Evolutionary conservation across 1,140 invertebrate genomes (phyloP).

Genomic region (Caenorhabditis latens): DNA sequence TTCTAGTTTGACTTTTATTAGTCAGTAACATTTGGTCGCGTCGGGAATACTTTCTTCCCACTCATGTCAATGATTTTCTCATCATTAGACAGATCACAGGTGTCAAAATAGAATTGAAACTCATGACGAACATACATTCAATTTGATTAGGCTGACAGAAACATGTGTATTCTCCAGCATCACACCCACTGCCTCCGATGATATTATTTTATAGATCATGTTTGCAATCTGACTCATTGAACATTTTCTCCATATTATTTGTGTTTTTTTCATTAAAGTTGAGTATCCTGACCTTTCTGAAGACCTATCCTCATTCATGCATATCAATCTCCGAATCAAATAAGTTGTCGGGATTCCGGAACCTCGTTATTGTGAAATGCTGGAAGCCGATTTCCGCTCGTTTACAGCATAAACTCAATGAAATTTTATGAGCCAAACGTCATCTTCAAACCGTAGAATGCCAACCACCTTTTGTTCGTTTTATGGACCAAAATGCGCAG

Average conservation of each 20-base stretch:
- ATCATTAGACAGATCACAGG: not conserved
- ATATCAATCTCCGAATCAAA: not conserved
- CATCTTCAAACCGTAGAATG: not conserved
- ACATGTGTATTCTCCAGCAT: not conserved
- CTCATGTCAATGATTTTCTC: no score
- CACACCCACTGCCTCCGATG: not conserved
- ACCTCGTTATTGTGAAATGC: constrained; percentile 1
- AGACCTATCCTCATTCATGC: not conserved
- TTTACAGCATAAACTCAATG: not conserved
- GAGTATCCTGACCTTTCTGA: not conserved
- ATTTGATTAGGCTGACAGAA: not conserved
- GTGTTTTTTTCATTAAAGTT: not conserved
- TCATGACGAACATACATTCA: not conserved
- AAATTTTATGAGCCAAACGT: constrained; percentile 22
- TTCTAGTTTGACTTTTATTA: no score
- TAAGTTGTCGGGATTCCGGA: constrained; percentile 37
- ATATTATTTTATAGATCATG: not conserved
- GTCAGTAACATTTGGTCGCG: no score
- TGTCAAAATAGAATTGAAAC: not conserved
- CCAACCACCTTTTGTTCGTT: constrained; percentile 48
- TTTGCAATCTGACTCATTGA: not conserved
- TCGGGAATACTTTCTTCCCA: no score
- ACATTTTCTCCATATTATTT: not conserved
- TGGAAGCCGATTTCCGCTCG: not conserved
- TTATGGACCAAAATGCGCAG: constrained; percentile 14